phyloP scores from a whole-genome alignment of 2,888 invertebrate genomes.

The Standfussiana lucernea region DNA sequence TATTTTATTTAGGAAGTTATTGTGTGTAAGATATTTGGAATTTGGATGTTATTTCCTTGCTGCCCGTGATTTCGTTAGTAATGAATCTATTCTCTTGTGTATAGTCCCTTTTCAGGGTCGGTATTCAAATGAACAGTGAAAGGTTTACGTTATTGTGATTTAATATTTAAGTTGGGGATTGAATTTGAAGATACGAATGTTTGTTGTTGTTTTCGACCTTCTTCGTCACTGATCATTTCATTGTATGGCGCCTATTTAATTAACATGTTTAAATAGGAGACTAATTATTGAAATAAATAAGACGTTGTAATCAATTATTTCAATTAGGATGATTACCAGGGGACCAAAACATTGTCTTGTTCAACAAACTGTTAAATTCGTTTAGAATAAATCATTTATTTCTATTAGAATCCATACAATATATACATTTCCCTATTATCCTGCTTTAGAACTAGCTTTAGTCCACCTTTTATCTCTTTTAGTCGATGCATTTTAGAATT shows the following conservation, averaged over 20 bases:
- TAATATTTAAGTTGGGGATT: slow-evolving; percentile 41
- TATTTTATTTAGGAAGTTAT: slow-evolving; percentile 64
- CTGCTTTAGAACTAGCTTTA: neutral
- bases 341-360: neutral
- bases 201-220: neutral
- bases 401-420: neutral
- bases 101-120: slow-evolving; percentile 38
- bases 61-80: slow-evolving; percentile 43
- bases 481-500: slow-evolving; percentile 59
- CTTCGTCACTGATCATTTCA: neutral
- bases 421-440: neutral
- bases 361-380: neutral
- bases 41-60: slow-evolving; percentile 53
- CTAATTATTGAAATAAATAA: neutral
- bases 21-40: slow-evolving; percentile 51
- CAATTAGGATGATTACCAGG: neutral
- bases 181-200: slow-evolving; percentile 7
- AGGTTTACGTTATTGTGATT: slow-evolving; percentile 28
- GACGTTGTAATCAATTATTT: neutral
- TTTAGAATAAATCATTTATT: neutral
- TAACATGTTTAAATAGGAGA: neutral
- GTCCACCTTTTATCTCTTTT: slow-evolving; percentile 25
- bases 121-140: slow-evolving; percentile 53
- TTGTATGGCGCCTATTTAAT: neutral
- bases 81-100: slow-evolving; percentile 53